Base-by-base conservation (phyloP, 2,797 vertebrate genomes). In the Scolopax rusticola region DNA sequence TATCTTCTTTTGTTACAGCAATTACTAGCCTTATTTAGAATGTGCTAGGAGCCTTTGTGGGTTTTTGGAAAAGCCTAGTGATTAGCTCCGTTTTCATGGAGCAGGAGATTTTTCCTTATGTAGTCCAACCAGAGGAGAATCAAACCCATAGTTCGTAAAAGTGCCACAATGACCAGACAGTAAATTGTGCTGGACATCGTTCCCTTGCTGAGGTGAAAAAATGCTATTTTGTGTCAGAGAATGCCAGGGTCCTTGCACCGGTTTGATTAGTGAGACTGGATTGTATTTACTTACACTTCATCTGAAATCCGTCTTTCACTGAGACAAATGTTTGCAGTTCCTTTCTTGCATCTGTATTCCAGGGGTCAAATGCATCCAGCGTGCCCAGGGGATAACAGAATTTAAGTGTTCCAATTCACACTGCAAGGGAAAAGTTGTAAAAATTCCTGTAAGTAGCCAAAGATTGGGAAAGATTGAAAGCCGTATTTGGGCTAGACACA, bases 61-160 rank as follows among this genome's bases (percentile, higher is more conserved):
- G 2, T 10, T 24, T 50, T 73, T 3, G 7, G 41, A 17, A 63
- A 59, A 60, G 11, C 12, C 8, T 47, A 15, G 11, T 5, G 33
- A 8, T 77, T 20, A 47, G 33, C 24, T 83, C 6, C 41, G 9
- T 61, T 74, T 24, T 53, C 5, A 59, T 18, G 43, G 45, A 50
- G 48, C 14, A 30, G 20, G 21, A 54, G 36, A 4, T 21, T 16
- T 6, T 81, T n/a, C 23, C 0, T 0, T 27, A 18, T 30, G 11
- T 45, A 9, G 13, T 54, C 43, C 43, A 71, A 0, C 14, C 12
- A 11, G 38, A 32, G 27, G 43, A 50, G 38, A 83, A 19, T 77
- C 60, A 67, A 59, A 21, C 4, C 15, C 2, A 0, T 15, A 8
- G 20, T 68, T 75, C 1, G 0, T 76, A 23, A 53, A 38, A 82